Evolutionary conservation across 1,140 invertebrate species (phyloP), one percentile per base, ranked within the genome.

Genomic region (Eubasilissa regina): DNA sequence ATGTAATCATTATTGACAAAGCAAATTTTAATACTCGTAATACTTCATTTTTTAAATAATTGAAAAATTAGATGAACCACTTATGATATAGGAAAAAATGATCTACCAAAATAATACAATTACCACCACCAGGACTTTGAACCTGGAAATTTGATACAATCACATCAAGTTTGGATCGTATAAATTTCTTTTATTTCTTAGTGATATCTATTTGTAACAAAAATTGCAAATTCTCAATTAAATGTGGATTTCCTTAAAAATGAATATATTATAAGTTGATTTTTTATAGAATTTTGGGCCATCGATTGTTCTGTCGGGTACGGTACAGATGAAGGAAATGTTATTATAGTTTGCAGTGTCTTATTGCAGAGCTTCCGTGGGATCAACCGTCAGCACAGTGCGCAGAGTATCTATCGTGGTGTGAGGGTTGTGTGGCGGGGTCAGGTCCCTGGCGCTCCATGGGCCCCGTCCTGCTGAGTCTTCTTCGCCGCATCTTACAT

Each of bases 321-420:
- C 6, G 25, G 25, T 35, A 6, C 6, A 35, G 25, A 35, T 35
- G 6, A 35, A 35, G 1, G 6, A 35, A 35, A 35, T 35, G 6
- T 35, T 3, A 35, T 35, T 35, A 35, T 35, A 35, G 25, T 35
- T 66, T 66, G 21, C 19, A 66, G 13, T 13, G 62, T 21, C 6
- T 60, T 53, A 81, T 87, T 89, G 48, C 88, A 97, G 97, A 98
- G 89, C 87, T 99, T 77, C 97, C 97, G 19, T 99, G 97, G 97
- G 95, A 97, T 90, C 93, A 96, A 85, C 94, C 97, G 0, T 90
- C 90, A 44, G 85, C 87, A 60, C 88, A 91, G 10, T 96, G 94
- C 86, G 80, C 85, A 19, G 95, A 97, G 84, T 99, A 93, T 87
- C 86, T 87, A 17, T 89, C 91, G 55, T 98, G 97, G 96, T 93